Evolutionary conservation across 1,140 invertebrate species (phyloP).

Genomic region (Oncopodura yosiiana): DNA sequence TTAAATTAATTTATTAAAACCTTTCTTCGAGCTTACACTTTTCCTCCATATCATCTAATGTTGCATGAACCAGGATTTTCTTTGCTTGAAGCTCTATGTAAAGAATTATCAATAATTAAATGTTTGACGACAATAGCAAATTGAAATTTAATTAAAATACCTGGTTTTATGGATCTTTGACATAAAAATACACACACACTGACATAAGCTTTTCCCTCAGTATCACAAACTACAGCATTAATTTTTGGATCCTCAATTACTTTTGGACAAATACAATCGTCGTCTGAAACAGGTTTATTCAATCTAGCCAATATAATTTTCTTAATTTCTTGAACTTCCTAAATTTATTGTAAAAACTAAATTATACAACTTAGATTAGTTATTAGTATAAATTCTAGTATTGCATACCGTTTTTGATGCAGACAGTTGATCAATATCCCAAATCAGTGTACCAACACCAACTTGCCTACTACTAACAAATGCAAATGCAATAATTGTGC

Average conservation of each 20-base stretch:
- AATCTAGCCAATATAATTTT: background rate
- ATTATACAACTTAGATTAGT: background rate
- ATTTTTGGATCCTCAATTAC: too few relatives aligned
- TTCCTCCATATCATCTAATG: too few relatives aligned
- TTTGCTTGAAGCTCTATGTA: too few relatives aligned
- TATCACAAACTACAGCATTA: constrained; percentile 11
- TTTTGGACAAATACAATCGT: constrained; percentile 1
- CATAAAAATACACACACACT: constrained; percentile 11
- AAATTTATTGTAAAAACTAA: background rate
- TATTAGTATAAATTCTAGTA: background rate
- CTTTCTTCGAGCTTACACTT: too few relatives aligned
- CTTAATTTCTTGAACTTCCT: constrained; percentile 4
- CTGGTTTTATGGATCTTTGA: background rate
- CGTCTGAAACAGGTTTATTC: background rate
- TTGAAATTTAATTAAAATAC: background rate
- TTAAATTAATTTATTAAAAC: too few relatives aligned
- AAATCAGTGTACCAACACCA: too few relatives aligned
- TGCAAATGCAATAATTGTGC: too few relatives aligned
- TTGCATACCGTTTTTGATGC: background rate
- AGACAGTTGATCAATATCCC: constrained; percentile 12
- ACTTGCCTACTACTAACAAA: too few relatives aligned
- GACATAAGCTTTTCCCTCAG: background rate
- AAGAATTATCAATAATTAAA: too few relatives aligned
- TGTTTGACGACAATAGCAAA: too few relatives aligned
- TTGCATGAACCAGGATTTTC: too few relatives aligned